Evolutionary conservation across 2,113 vertebrate species (phyloP).

Genomic region (Limanda limanda): DNA sequence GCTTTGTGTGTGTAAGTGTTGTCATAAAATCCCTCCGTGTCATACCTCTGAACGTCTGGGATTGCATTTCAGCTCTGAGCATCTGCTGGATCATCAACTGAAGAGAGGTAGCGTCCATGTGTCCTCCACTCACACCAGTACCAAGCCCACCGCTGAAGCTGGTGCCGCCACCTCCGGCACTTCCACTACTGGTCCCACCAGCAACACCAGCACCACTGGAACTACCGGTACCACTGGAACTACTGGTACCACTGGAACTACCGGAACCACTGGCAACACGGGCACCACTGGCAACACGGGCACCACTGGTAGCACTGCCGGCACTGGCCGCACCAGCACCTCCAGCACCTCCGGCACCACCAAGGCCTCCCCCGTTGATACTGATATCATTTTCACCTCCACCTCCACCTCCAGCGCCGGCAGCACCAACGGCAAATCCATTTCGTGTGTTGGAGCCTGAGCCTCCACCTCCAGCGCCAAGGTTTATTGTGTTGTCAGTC

Average conservation of each 20-base stretch:
- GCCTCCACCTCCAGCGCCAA: slow-evolving; percentile 27
- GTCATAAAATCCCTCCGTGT: background rate
- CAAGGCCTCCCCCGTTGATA: too few species aligned
- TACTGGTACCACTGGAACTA: too few species aligned
- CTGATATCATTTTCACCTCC: background rate
- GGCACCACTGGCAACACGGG: background rate
- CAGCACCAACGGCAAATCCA: slow-evolving; percentile 5
- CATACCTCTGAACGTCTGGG: slow-evolving; percentile 79
- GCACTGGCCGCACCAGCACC: background rate
- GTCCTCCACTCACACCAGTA: slow-evolving; percentile 8
- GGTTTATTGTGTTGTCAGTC: slow-evolving; percentile 39
- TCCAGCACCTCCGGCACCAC: background rate
- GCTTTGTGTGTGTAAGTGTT: background rate
- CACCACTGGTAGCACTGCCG: background rate
- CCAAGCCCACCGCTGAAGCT: slow-evolving; percentile 13
- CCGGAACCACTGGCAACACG: background rate
- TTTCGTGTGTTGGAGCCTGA: slow-evolving; percentile 20
- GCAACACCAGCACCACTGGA: background rate
- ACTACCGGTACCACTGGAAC: background rate
- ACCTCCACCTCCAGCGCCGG: background rate
- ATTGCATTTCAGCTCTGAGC: slow-evolving; percentile 75
- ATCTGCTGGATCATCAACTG: slow-evolving; percentile 62
- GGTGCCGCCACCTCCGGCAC: background rate
- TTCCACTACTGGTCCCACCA: background rate
- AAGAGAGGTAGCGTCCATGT: slow-evolving; percentile 29